Conservation (phyloP, 2,888 invertebrate genomes). For the Habroteleia sp. region DNA sequence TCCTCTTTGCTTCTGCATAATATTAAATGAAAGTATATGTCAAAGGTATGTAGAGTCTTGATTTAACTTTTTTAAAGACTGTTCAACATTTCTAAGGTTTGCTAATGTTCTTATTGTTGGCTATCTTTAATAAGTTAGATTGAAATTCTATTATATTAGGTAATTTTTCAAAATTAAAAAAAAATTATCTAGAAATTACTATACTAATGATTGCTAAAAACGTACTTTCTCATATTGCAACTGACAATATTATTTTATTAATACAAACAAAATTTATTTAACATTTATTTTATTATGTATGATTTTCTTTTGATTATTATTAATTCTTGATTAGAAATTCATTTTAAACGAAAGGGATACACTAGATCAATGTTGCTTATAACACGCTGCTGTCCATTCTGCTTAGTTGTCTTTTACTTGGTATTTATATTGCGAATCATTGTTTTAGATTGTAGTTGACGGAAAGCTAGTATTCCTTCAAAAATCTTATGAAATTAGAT, state of each 20-base stretch:
- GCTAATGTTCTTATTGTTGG: no score
- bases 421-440: conserved; percentile 50
- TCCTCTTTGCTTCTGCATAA: conserved; percentile 65
- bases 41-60: conserved; percentile 26
- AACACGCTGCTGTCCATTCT: conserved; percentile 63
- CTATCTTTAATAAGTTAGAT: conserved; percentile 14
- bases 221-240: conserved; percentile 35
- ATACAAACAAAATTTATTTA: conserved; percentile 1
- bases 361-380: conserved; percentile 61
- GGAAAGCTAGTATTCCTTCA: conserved; percentile 13
- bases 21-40: conserved; percentile 13
- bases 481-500: no score
- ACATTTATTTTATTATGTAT: neutral
- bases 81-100: neutral
- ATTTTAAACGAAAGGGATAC: conserved; percentile 41
- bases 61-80: conserved; percentile 16
- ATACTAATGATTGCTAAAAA: conserved; percentile 46
- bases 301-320: neutral
- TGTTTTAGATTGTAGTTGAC: conserved; percentile 34
- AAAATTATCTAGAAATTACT: conserved; percentile 16
- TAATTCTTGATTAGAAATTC: conserved; percentile 30
- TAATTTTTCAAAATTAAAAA: conserved; percentile 7
- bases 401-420: conserved; percentile 56
- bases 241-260: conserved; percentile 14
- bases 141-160: conserved; percentile 9